These are phyloP conservation scores for Chrysolina americana DNA, from an alignment of 2,888 invertebrate species.

Conservation along the genomic window DNA sequence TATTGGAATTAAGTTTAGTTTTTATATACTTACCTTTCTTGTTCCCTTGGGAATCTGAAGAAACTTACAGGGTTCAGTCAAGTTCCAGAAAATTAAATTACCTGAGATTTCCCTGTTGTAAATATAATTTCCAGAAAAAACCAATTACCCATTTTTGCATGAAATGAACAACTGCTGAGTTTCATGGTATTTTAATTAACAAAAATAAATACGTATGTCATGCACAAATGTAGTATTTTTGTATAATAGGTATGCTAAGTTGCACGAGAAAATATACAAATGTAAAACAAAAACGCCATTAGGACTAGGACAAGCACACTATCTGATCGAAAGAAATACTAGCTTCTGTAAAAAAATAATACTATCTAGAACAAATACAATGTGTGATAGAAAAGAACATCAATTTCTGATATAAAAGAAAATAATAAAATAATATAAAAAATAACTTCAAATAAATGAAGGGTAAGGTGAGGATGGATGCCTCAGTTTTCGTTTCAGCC, in stretches of 20 bases:
- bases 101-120: not conserved
- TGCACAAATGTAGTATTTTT: not conserved
- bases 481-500: too few species aligned
- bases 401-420: not conserved
- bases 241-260: not conserved
- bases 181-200: not conserved
- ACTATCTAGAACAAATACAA: not conserved
- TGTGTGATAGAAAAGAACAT: not conserved
- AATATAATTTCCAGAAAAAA: not conserved
- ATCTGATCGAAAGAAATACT: not conserved
- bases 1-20: too few species aligned
- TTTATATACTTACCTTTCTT: too few species aligned
- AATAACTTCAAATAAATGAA: not conserved
- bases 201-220: not conserved
- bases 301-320: not conserved
- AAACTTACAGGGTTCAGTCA: not conserved
- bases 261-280: not conserved
- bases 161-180: not conserved
- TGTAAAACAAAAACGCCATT: not conserved
- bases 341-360: not conserved
- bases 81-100: not conserved
- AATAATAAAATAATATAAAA: not conserved
- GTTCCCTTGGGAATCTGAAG: too few species aligned
- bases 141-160: not conserved
- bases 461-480: too few species aligned